Evolutionary conservation across 2,113 vertebrate genomes (phyloP).

Genomic region (Rana temporaria): DNA sequence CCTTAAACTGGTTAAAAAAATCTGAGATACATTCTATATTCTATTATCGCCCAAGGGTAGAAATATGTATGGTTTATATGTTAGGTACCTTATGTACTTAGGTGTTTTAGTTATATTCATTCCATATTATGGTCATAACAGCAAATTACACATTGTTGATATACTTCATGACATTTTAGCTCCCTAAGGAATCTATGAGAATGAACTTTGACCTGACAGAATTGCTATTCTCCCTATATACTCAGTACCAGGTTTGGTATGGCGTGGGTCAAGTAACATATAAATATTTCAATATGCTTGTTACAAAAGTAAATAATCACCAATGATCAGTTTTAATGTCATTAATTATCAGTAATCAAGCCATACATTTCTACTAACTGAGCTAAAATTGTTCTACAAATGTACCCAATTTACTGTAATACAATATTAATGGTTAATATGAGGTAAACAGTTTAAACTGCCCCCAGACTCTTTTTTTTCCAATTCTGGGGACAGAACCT

Average conservation of each 20-base stretch:
- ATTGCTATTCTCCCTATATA: slow-evolving; percentile 28
- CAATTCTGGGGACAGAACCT: too few relatives aligned
- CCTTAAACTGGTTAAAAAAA: too few relatives aligned
- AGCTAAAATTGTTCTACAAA: background rate
- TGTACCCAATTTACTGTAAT: background rate
- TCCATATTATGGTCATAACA: background rate
- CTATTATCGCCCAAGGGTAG: too few relatives aligned
- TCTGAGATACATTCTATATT: too few relatives aligned
- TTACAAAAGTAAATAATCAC: slow-evolving; percentile 10
- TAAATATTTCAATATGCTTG: slow-evolving; percentile 43
- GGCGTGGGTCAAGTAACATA: slow-evolving; percentile 27
- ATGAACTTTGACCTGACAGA: slow-evolving; percentile 38
- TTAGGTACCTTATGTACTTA: too few relatives aligned
- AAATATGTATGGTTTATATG: too few relatives aligned
- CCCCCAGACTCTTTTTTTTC: too few relatives aligned
- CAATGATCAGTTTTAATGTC: slow-evolving; percentile 5
- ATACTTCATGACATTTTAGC: slow-evolving; percentile 12
- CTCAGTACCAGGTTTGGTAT: slow-evolving; percentile 22
- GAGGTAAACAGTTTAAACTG: too few relatives aligned
- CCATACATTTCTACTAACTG: background rate
- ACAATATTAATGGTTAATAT: too few relatives aligned
- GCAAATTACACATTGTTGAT: slow-evolving; percentile 8
- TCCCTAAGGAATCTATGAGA: slow-evolving; percentile 22
- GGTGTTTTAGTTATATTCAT: too few relatives aligned
- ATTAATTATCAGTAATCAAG: slow-evolving; percentile 25